A percentile compares a stretch with the other conserved stretches of the same genome.
Conservation (phyloP, 1,140 invertebrate genomes). For the Bombus breviceps region DNA sequence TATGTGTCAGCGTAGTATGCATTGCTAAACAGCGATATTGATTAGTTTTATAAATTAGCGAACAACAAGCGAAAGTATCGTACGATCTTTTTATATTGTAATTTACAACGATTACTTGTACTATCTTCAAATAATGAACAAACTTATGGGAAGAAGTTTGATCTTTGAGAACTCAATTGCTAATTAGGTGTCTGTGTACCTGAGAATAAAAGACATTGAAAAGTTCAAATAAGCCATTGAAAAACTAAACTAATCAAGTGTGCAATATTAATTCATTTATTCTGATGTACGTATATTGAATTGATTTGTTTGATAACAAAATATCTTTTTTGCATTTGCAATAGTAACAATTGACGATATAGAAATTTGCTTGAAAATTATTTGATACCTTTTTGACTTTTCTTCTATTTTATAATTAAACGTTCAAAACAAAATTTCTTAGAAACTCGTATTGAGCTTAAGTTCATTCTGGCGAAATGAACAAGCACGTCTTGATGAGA, state of each 20-base stretch:
- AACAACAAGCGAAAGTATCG: background rate
- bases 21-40: background rate
- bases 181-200: no score
- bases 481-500: slow-evolving; percentile 25
- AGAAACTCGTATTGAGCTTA: background rate
- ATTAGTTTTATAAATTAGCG: background rate
- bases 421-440: background rate
- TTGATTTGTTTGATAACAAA: no score
- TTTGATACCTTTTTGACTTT: accelerated
- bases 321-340: accelerated
- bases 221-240: no score
- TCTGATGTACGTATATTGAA: no score
- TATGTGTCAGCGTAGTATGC: no score
- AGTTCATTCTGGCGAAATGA: background rate
- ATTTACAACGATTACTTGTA: no score
- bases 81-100: background rate
- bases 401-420: background rate
- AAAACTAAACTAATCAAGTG: background rate
- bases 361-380: no score
- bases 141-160: no score
- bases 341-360: background rate
- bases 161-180: no score
- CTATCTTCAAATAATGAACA: no score
- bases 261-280: no score
- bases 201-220: no score